A percentile compares a stretch with the other conserved stretches of the same genome.
Conservation (phyloP, 2,113 vertebrate genomes). For the Hoplias malabaricus region DNA sequence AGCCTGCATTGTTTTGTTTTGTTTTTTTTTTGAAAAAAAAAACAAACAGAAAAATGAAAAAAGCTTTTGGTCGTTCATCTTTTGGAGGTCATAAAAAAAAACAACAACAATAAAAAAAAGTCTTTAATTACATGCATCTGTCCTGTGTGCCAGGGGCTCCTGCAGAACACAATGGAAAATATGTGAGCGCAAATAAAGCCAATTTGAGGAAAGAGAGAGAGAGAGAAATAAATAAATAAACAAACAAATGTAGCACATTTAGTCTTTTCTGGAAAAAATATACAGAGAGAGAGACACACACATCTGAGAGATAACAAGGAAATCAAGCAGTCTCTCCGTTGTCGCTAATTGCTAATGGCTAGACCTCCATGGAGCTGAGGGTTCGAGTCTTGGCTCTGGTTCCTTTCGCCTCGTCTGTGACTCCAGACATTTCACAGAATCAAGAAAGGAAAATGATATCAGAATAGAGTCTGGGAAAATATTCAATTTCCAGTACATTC, state of each 20-base stretch:
- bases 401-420: neutral
- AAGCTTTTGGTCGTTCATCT: constrained; percentile 31
- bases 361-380: neutral
- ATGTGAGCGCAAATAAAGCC: constrained; percentile 30
- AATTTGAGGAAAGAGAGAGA: constrained; percentile 20
- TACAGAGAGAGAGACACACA: neutral
- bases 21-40: constrained; percentile 22
- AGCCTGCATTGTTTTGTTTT: constrained; percentile 14
- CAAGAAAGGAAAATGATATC: neutral
- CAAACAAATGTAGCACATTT: neutral
- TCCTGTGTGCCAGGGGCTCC: constrained; percentile 32
- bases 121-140: constrained; percentile 41
- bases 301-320: neutral
- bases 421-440: constrained; percentile 23
- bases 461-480: neutral
- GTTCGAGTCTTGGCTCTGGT: neutral
- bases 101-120: too few relatives aligned
- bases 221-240: neutral
- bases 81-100: constrained; percentile 10
- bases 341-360: constrained; percentile 7
- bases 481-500: neutral
- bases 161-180: constrained; percentile 39
- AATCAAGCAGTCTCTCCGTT: neutral
- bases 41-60: too few relatives aligned
- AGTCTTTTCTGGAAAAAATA: neutral